Evolutionary conservation across 2,113 vertebrate genomes (phyloP).

Genomic region (Chloebia gouldiae): DNA sequence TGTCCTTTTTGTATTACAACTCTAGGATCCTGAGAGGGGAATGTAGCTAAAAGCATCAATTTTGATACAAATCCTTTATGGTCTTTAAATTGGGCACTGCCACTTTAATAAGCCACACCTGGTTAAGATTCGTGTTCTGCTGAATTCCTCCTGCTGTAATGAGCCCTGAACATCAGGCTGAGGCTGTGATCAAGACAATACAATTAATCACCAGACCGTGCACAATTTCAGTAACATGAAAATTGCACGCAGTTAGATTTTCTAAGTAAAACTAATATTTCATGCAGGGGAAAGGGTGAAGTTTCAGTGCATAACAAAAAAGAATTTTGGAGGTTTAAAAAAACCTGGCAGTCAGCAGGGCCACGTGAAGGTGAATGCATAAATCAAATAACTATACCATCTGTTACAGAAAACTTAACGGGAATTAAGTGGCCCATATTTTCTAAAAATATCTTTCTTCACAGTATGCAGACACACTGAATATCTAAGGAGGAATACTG

Average conservation of each 20-base stretch:
- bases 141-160: conserved; percentile 60
- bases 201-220: conserved; percentile 72
- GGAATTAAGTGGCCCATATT: conserved; percentile 69
- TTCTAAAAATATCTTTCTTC: conserved; percentile 72
- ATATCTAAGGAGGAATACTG: conserved; percentile 45
- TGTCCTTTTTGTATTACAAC: conserved; percentile 58
- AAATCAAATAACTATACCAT: conserved; percentile 74
- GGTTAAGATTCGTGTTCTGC: conserved; percentile 62
- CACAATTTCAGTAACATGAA: conserved; percentile 68
- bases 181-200: conserved; percentile 68
- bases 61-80: conserved; percentile 67
- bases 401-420: conserved; percentile 74
- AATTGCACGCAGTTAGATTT: conserved; percentile 62
- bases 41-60: conserved; percentile 59
- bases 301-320: conserved; percentile 61
- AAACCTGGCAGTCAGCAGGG: conserved; percentile 70
- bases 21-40: conserved; percentile 19
- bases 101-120: conserved; percentile 73
- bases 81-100: conserved; percentile 60
- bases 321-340: conserved; percentile 42
- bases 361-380: conserved; percentile 72
- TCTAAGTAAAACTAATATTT: conserved; percentile 71
- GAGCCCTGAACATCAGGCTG: conserved; percentile 67
- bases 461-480: conserved; percentile 50
- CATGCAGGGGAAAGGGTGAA: conserved; percentile 54